Evolutionary conservation across 2,888 invertebrate genomes (phyloP), one percentile per base, ranked within the genome.

Genomic region (Oscheius myriophilus): DNA sequence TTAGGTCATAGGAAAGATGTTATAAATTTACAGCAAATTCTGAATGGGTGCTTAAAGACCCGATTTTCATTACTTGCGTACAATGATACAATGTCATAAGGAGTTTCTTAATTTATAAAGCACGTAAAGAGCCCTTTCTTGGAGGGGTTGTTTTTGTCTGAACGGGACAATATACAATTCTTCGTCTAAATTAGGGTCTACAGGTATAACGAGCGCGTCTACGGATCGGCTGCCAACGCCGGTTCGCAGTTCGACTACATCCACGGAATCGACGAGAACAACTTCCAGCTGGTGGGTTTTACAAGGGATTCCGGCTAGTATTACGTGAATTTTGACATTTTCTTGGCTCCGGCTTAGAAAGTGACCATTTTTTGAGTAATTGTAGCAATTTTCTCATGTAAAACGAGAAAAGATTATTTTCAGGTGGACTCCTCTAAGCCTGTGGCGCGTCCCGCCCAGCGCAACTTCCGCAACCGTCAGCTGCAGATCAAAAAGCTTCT

Each of bases 221-320:
- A 84, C 66, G 84, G 84, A 58, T 82, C 83, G 49, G 86, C 87
- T 55, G 82, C 81, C 11, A 84, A 81, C 41, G 83, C 84, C 11
- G 95, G 94, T 53, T 95, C 92, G 85, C 96, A 96, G 83, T 98
- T 98, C 88, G 94, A 97, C 0, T 99, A 98, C 88, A 95, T 93
- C 87, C 97, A 97, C 84, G 98, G 98, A 84, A 97, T 98, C 87
- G 98, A 98, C 87, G 98, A 99, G 88, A 93, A 93, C 79, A 93
- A 94, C 61, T 99, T 98, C 91, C 97, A 97, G 88, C 89, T 98
- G 89, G 98, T 84, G n/a, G 14, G 53, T 21, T 25, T 16, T 53
- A 4, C 7, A 9, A 4, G 14, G 6, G 33, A 33, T 6, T 6
- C 9, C 9, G 33, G 33, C 33, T 9, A 33, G 3, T 18, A 23